These are phyloP conservation scores for Sceliomorpha sp. DNA, from an alignment of 2,888 invertebrate genomes.

Conservation along the genomic window DNA sequence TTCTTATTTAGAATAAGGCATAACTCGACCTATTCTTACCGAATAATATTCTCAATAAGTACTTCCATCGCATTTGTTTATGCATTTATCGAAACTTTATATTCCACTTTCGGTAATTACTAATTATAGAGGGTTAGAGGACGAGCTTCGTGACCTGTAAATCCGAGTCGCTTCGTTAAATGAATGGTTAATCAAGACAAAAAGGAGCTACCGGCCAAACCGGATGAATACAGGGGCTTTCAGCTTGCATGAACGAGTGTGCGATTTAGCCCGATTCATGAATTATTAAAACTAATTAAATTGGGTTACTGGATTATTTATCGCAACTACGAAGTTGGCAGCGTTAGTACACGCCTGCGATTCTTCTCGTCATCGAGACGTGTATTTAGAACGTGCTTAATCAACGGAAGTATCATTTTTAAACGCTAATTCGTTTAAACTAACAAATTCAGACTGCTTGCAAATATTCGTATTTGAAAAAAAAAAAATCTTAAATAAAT, in stretches of 20 bases:
- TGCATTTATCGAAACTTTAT: conserved; percentile 48
- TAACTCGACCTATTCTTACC: too few species aligned
- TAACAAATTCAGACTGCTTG: too few species aligned
- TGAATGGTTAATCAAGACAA: conserved; percentile 58
- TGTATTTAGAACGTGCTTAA: conserved; percentile 1
- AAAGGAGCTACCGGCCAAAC: conserved; percentile 48
- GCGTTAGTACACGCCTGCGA: conserved; percentile 24
- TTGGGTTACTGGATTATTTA: conserved; percentile 64
- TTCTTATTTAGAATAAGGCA: too few species aligned
- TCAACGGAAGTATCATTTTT: too few species aligned
- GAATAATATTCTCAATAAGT: too few species aligned
- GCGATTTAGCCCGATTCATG: conserved; percentile 63
- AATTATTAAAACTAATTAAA: conserved; percentile 72
- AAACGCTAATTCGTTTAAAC: too few species aligned
- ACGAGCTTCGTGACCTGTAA: conserved; percentile 54
- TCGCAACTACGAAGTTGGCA: conserved; percentile 38
- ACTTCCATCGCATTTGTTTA: too few species aligned
- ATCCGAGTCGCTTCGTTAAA: conserved; percentile 48
- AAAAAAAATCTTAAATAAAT: too few species aligned
- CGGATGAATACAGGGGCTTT: conserved; percentile 48
- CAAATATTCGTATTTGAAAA: too few species aligned
- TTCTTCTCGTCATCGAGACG: conserved; percentile 17
- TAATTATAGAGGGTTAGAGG: conserved; percentile 46
- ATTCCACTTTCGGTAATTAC: conserved; percentile 46
- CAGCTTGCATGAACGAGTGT: conserved; percentile 45